phyloP scores from a whole-genome alignment of 1,140 invertebrate species.

The Ruditapes philippinarum region DNA sequence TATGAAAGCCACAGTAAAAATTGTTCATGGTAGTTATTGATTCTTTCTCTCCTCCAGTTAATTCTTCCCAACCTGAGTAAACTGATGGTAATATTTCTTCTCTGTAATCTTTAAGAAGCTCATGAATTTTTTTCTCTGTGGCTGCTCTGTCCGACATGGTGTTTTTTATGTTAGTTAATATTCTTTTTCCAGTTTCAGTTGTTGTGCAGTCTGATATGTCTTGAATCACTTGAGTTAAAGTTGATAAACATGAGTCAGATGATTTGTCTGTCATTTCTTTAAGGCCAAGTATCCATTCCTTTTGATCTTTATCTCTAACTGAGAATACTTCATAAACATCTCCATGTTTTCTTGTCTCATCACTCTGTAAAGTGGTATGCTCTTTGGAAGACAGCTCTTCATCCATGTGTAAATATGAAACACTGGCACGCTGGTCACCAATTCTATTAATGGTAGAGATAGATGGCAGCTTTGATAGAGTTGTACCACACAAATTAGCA shows the following conservation, averaged over 20 bases:
- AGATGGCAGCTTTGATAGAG: slow-evolving; percentile 12
- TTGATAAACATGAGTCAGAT: slow-evolving; percentile 20
- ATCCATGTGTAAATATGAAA: slow-evolving; percentile 33
- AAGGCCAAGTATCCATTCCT: slow-evolving; percentile 59
- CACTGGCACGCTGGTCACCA: slow-evolving; percentile 27
- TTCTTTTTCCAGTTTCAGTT: slow-evolving; percentile 45
- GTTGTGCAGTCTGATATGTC: not conserved
- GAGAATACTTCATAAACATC: slow-evolving; percentile 49
- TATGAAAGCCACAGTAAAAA: slow-evolving; percentile 58
- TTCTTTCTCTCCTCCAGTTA: slow-evolving; percentile 53
- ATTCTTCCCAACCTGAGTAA: slow-evolving; percentile 48
- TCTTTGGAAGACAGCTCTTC: slow-evolving; percentile 30
- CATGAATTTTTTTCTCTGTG: slow-evolving; percentile 64
- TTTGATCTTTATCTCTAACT: slow-evolving; percentile 35
- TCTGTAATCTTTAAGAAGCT: slow-evolving; percentile 38
- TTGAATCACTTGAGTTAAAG: not conserved
- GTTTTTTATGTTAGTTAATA: slow-evolving; percentile 65
- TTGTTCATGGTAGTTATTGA: slow-evolving; percentile 44
- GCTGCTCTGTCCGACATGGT: slow-evolving; percentile 68
- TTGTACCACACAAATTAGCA: slow-evolving; percentile 48
- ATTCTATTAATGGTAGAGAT: slow-evolving; percentile 46
- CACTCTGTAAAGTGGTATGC: slow-evolving; percentile 47
- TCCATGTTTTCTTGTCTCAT: slow-evolving; percentile 64
- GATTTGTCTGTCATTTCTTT: slow-evolving; percentile 54
- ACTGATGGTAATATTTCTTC: slow-evolving; percentile 56